Evolutionary conservation across 2,888 invertebrate species (phyloP), one percentile per base, ranked within the genome.

Genomic region (Nipponacmea schrenckii): DNA sequence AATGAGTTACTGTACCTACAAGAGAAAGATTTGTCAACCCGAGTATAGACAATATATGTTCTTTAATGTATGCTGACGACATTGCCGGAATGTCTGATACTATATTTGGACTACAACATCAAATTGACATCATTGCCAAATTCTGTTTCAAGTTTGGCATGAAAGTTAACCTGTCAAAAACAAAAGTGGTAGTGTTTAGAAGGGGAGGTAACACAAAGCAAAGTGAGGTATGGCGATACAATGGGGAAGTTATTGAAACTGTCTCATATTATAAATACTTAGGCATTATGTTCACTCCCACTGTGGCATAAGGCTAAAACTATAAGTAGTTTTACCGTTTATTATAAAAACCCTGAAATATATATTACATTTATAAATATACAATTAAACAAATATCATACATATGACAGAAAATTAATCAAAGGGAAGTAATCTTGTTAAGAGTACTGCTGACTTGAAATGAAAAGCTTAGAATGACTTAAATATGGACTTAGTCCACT

Each of bases 141-240:
- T 46, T 46, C 17, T 46, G 48, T 46, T 17, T 46, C 48, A 12
- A 17, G 14, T 46, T 46, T 46, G 48, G 48, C 12, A 46, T 46
- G 48, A 46, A 46, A 46, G 17, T 46, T 46, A 46, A 46, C 48
- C 12, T 46, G 48, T 12, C 48, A 46, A 46, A 46, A 46, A 46
- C 48, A 15, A 46, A 46, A 17, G 48, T 46, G 48, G 17, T 46
- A 15, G 48, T 46, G 12, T 46, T 46, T 17, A 2, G 48, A 17
- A 12, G 48, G 12, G 48, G 48, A 15, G 48, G 48, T 12, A 17
- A 15, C 17, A 46, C 45, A 12, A 27, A 64, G n/a, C 26, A 20
- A 62, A 67, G 12, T 45, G 71, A 72, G 68, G 68, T 68, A n/a
- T 72, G 72, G 72, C n/a, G 20, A 26, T 68, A 64, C 48, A 24